Percentiles rank a stretch among this genome's conserved stretches.
Evolutionary conservation across 92 coral and sea anemone species (phyloP).

Genomic region (Siderastrea radians): DNA sequence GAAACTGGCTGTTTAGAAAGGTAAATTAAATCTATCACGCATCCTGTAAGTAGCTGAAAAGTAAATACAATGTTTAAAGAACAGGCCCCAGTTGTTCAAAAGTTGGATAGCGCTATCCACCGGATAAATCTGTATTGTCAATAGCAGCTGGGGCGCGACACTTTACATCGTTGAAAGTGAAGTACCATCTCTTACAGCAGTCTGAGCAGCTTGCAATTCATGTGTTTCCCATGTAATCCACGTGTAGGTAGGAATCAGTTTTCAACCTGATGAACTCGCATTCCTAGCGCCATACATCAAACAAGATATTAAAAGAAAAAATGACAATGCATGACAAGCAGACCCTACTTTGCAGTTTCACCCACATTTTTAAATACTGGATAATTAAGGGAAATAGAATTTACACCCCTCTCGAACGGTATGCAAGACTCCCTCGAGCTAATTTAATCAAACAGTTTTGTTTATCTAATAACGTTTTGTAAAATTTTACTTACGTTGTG

Average conservation of each 20-base stretch:
- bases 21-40: too few species aligned
- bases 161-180: slow-evolving; percentile 1
- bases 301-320: neutral
- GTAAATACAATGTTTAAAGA: neutral
- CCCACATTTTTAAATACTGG: too few species aligned
- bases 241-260: neutral
- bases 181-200: slow-evolving; percentile 19
- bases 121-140: neutral
- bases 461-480: too few species aligned
- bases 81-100: neutral
- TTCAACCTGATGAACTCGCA: neutral
- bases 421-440: too few species aligned
- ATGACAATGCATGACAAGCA: neutral
- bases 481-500: too few species aligned
- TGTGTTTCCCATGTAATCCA: slow-evolving; percentile 8
- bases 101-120: too few species aligned
- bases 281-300: neutral
- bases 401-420: too few species aligned
- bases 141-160: slow-evolving; percentile 2
- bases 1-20: too few species aligned
- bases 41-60: too few species aligned
- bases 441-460: too few species aligned
- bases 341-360: neutral
- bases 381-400: too few species aligned
- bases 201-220: neutral